Base-by-base conservation (phyloP, 2,888 invertebrate species). In the Melieria omissa region DNA sequence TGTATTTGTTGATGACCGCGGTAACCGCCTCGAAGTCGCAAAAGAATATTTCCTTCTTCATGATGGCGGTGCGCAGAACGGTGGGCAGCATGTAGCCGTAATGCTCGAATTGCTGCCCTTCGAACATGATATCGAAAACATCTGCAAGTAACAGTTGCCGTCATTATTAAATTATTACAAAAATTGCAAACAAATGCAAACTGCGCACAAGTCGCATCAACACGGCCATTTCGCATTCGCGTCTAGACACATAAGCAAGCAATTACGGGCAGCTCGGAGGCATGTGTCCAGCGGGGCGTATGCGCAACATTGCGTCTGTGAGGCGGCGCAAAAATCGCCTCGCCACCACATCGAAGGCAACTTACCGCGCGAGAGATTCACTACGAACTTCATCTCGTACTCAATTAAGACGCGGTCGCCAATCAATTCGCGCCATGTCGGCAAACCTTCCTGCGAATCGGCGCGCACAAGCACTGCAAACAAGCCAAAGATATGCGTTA, bases 91-190 rank as follows among this genome's bases (percentile, higher is more conserved):
- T 80, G 75, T 89, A 91, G 3, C 93, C 93, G 57, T 94, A 83
- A 79, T 90, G 90, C 80, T 94, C 94, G 87, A 95, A 89, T 3
- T 93, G 87, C 83, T 93, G 93, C 0, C 93, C 92, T 83, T 94
- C 93, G 41, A 90, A 90, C 77, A 93, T 90, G 0, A 91, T 87
- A 70, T 91, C 89, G 78, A 93, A 93, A 45, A 95, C 88, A 4
- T 90, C 88, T 76, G 41, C 0, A 70, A 74, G 41, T 57, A 12
- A n/a, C 29, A 29, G 29, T 29, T 29, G 2, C 29, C 29, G 3
- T 29, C 29, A 29, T 29, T 29, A 29, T 29, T 29, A 3, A 29
- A 29, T 29, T 29, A 29, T 29, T 29, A 54, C 44, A 46, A 5
- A 63, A 41, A 52, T 55, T 66, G 55, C 41, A 10, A 44, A 49